Evolutionary conservation across 2,113 vertebrate genomes (phyloP).

Genomic region (Lichenostomus cassidix): DNA sequence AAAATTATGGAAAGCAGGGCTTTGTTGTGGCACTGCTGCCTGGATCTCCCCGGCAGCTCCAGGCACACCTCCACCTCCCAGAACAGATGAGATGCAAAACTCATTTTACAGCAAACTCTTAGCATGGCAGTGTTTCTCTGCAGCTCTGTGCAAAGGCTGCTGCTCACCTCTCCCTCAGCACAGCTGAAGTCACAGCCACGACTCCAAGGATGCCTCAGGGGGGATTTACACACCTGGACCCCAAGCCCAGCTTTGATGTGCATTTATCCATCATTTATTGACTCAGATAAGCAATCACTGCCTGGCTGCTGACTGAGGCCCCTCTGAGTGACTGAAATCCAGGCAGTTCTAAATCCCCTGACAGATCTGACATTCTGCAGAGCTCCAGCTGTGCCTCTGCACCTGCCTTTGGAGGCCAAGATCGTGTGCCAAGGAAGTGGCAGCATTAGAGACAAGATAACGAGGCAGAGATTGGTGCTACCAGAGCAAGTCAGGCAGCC

Average conservation of each 20-base stretch:
- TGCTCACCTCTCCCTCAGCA: background rate
- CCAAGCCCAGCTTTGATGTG: accelerated
- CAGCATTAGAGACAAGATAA: background rate
- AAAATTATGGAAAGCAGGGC: background rate
- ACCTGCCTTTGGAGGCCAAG: background rate
- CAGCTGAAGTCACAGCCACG: background rate
- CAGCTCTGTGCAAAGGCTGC: background rate
- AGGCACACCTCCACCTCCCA: background rate
- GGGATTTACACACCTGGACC: constrained; percentile 9
- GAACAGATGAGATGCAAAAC: background rate
- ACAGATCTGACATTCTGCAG: background rate
- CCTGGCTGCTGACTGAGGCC: background rate
- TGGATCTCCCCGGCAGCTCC: background rate
- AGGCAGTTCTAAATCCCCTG: background rate
- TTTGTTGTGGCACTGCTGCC: background rate
- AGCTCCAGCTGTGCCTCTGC: background rate
- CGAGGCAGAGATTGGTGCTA: background rate
- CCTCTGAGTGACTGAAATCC: background rate
- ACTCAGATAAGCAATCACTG: background rate
- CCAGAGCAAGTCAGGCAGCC: background rate
- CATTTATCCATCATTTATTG: background rate
- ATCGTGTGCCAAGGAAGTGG: background rate
- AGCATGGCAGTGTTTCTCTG: background rate
- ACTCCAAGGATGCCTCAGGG: background rate
- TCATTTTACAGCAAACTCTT: constrained; percentile 1